A percentile compares a stretch with the other conserved stretches of the same genome.
These are phyloP conservation scores for Gymnocheta viridis DNA, from an alignment of 2,888 invertebrate species.

Conservation along the genomic window DNA sequence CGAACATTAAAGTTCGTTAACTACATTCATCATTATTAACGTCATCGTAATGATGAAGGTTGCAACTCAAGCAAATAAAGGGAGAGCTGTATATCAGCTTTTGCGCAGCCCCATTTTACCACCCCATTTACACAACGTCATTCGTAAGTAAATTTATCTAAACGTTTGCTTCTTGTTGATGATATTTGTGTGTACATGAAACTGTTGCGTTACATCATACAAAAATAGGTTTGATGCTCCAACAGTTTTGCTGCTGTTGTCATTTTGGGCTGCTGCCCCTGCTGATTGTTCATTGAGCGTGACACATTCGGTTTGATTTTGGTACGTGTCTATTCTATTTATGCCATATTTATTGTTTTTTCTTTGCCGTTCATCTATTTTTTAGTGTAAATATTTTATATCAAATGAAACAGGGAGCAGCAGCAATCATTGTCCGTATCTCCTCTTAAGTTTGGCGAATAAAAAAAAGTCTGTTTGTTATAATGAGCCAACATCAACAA, in stretches of 20 bases:
- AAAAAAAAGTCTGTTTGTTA: constrained; percentile 42
- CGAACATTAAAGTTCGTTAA: constrained; percentile 16
- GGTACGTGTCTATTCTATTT: constrained; percentile 58
- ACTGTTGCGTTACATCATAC: constrained; percentile 56
- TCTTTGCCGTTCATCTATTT: constrained; percentile 15
- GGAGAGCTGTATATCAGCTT: constrained; percentile 28
- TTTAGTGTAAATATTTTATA: constrained; percentile 20
- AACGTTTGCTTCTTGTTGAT: neutral
- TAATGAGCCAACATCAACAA: constrained; percentile 23
- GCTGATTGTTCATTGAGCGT: constrained; percentile 70
- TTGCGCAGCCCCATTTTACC: constrained; percentile 58
- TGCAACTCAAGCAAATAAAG: constrained; percentile 14
- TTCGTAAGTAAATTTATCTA: constrained; percentile 5
- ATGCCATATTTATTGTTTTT: constrained; percentile 16
- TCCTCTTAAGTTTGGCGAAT: constrained; percentile 70
- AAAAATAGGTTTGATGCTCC: constrained; percentile 47
- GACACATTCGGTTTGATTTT: constrained; percentile 64
- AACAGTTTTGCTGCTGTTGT: constrained; percentile 36
- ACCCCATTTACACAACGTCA: constrained; percentile 53
- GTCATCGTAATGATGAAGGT: constrained; percentile 32
- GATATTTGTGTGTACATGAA: too few relatives aligned
- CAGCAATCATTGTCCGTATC: constrained; percentile 67
- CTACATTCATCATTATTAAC: constrained; percentile 39
- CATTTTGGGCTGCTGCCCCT: constrained; percentile 38
- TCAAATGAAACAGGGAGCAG: constrained; percentile 62